phyloP scores from a whole-genome alignment of 2,113 vertebrate species.

The Pelusios castaneus region DNA sequence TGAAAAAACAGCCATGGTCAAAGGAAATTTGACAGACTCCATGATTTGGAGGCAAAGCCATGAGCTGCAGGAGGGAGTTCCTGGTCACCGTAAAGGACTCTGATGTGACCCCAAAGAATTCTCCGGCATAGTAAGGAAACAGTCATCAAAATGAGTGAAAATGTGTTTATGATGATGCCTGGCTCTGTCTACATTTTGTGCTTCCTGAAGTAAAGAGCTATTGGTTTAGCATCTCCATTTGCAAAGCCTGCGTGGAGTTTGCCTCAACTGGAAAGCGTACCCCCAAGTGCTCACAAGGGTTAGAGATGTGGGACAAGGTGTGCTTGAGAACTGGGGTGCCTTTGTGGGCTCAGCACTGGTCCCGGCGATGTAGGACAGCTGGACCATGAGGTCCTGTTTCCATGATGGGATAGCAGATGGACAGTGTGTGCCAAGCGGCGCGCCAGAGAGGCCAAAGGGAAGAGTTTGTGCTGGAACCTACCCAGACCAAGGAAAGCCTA shows the following conservation, averaged over 20 bases:
- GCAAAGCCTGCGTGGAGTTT: background rate
- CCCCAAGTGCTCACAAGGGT: background rate
- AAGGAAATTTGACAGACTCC: too few species aligned
- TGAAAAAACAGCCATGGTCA: too few species aligned
- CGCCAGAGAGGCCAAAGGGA: background rate
- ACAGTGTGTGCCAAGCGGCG: background rate
- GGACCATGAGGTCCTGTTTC: background rate
- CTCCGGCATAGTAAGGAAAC: too few species aligned
- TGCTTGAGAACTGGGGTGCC: background rate
- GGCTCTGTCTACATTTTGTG: too few species aligned
- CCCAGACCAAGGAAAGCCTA: background rate
- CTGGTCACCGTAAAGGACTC: too few species aligned
- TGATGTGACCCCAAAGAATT: too few species aligned
- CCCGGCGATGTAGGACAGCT: background rate
- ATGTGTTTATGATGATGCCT: too few species aligned
- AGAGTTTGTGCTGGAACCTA: background rate
- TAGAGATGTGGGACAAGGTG: too few species aligned
- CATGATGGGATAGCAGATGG: background rate
- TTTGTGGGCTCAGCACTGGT: background rate
- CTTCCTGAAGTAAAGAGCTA: background rate
- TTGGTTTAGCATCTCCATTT: background rate
- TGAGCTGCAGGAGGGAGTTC: too few species aligned
- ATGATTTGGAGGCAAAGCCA: too few species aligned
- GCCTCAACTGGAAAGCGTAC: background rate
- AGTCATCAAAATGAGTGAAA: too few species aligned